A percentile compares a stretch with the other conserved stretches of the same genome.
Evolutionary conservation across 2,113 vertebrate species (phyloP).

Genomic region (Mustela nigripes): DNA sequence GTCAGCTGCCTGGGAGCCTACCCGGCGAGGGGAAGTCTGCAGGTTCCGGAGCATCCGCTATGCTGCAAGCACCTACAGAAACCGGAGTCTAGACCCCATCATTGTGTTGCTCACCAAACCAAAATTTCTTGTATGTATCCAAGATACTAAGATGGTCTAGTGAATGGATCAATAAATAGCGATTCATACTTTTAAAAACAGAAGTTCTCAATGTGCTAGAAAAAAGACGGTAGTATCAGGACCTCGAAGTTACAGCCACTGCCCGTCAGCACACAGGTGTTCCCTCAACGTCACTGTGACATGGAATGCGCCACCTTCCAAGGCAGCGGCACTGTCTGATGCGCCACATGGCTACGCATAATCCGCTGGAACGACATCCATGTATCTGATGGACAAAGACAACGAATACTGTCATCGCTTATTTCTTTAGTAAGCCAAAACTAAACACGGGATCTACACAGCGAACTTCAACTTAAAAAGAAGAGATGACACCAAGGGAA

Average conservation of each 20-base stretch:
- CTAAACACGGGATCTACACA: neutral
- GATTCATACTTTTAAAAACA: neutral
- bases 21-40: fast-evolving
- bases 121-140: fast-evolving
- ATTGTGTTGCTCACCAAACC: neutral
- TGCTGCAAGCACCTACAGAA: neutral
- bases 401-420: fast-evolving
- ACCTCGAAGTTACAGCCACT: neutral
- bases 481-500: neutral
- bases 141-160: neutral
- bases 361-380: fast-evolving
- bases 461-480: neutral
- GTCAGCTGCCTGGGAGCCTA: neutral
- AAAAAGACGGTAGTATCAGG: fast-evolving
- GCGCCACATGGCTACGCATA: fast-evolving
- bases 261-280: fast-evolving
- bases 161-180: neutral
- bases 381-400: fast-evolving
- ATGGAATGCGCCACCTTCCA: neutral
- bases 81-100: no score
- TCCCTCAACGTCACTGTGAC: neutral
- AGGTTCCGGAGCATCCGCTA: fast-evolving
- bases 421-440: neutral
- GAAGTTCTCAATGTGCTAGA: neutral
- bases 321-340: fast-evolving